Evolutionary conservation across 2,797 vertebrate genomes (phyloP).

Genomic region (Cuculus canorus): DNA sequence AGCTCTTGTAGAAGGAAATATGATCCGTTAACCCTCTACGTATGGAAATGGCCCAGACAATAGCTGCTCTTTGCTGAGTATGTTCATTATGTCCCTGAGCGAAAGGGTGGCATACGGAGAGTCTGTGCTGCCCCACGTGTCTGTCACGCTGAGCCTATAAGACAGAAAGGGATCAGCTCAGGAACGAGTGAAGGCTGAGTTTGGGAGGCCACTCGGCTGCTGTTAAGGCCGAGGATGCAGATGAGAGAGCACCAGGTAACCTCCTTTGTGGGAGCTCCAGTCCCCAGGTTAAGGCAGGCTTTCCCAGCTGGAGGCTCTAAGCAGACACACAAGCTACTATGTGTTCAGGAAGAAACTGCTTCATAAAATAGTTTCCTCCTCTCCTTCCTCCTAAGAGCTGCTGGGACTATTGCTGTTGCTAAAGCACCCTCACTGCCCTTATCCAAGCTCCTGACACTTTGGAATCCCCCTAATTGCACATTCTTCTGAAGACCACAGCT

Average conservation of each 20-base stretch:
- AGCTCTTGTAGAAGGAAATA: background rate
- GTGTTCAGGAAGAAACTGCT: background rate
- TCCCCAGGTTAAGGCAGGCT: background rate
- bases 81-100: background rate
- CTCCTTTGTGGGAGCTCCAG: background rate
- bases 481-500: background rate
- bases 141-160: background rate
- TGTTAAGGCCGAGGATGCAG: background rate
- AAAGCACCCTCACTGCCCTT: background rate
- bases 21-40: background rate
- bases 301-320: background rate
- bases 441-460: background rate
- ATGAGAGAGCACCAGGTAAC: background rate
- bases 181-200: background rate
- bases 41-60: background rate
- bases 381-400: background rate
- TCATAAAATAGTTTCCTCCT: background rate
- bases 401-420: background rate
- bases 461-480: background rate
- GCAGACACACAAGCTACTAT: background rate
- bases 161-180: background rate
- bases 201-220: background rate
- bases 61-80: background rate
- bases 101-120: background rate
- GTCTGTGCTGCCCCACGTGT: fast-evolving